Base-by-base conservation (phyloP, 2,113 vertebrate genomes). In the Anser cygnoides region DNA sequence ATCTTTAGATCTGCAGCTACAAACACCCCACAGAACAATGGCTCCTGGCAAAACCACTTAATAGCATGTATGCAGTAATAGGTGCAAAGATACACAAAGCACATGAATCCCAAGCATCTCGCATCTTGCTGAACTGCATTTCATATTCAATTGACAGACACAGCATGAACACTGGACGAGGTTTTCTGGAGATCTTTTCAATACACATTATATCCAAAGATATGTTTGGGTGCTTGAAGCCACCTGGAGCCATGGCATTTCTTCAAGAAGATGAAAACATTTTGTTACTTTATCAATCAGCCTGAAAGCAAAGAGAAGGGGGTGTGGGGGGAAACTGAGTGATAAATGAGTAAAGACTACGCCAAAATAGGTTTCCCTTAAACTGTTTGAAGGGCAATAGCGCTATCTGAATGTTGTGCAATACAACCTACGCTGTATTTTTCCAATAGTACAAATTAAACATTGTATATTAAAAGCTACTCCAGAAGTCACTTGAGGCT, bases 41-140 rank as follows among this genome's bases (percentile, higher is more conserved):
- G 54, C 65, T 81, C 25, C 54, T 59, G 71, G 71, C 63, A 86
- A 82, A 72, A 21, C 35, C 58, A 44, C 21, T 19, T 8, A 10
- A 19, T 11, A 41, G 59, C 58, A 7, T 7, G 54, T 33, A n/a
- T 2, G 10, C 29, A 41, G 9, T 29, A 67, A n/a, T 4, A 77
- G n/a, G 74, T 9, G 26, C 4, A 15, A 50, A 1, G 5, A 58
- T 26, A 43, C 35, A 19, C 10, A 52, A 17, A 66, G 29, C 19
- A 37, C 21, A 6, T 0, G 5, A 80, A 61, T 14, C 21, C 25
- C n/a, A 49, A 72, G 59, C 5, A 1, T 35, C 39, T 55, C 3
- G 0, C 0, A 1, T 55, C 54, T 46, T 49, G 78, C 66, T 31
- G 25, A 49, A 54, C 0, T 1, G 54, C 39, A 16, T 57, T 84